These are phyloP conservation scores for Aselliscus stoliczkanus DNA, from an alignment of 2,797 vertebrate species.

Conservation along the genomic window DNA sequence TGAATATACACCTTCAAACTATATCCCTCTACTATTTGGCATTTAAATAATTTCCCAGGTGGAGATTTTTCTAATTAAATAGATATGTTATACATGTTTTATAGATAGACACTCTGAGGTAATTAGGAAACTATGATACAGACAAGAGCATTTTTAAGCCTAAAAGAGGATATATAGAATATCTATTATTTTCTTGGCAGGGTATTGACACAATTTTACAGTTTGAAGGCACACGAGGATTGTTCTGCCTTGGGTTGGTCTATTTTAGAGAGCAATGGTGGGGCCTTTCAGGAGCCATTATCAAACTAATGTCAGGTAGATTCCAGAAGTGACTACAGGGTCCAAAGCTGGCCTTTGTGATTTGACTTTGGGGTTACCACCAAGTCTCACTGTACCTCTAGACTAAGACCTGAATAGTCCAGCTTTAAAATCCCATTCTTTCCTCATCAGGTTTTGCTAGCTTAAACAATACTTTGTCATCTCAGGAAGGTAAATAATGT, in stretches of 20 bases:
- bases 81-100: neutral
- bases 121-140: neutral
- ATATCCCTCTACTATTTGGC: neutral
- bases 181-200: conserved; percentile 25
- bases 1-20: neutral
- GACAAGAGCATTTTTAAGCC: neutral
- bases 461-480: neutral
- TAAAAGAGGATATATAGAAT: neutral
- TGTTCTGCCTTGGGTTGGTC: neutral
- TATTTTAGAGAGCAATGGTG: neutral
- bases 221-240: neutral
- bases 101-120: neutral
- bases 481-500: neutral
- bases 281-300: neutral
- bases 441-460: neutral
- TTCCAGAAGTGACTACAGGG: neutral
- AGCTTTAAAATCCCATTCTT: conserved; percentile 22
- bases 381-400: neutral
- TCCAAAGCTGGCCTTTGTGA: neutral
- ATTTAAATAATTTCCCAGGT: conserved; percentile 14
- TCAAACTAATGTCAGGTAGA: neutral
- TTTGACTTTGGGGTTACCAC: neutral
- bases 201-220: neutral
- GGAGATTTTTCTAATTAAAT: conserved; percentile 7
- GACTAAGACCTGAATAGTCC: neutral